Evolutionary conservation across 2,888 invertebrate species (phyloP), one percentile per base, ranked within the genome.

Genomic region (Criorhina ranunculi): DNA sequence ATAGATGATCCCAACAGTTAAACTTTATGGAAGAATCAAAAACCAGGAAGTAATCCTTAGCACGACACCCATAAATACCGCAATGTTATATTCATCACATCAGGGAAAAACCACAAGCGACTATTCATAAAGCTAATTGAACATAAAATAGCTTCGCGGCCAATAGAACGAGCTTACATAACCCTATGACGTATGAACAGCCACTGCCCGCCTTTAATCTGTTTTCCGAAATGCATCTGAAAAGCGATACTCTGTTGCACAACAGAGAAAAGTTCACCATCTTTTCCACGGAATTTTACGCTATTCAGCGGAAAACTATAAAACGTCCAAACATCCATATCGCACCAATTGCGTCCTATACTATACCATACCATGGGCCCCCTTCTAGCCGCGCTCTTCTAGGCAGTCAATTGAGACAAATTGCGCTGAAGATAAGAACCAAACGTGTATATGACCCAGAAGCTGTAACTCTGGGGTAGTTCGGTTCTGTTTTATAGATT

Each of bases 351-450:
- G 78, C 69, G 70, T 62, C 55, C 24, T 46, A 55, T 46, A 46
- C 29, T 51, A 12, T 29, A 24, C 11, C 49, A 33, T 29, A 46
- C 37, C 29, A 31, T 33, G 40, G 9, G 31, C 33, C 33, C 57
- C 19, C 37, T 17, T 2, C n/a, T 7, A 19, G 15, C 8, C 9
- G 19, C 46, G n/a, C 55, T 5, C 37, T 11, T 29, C 59, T 35
- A 44, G 64, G 62, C 77, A 77, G 59, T 78, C 82, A 82, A 82
- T 82, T 82, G 78, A 82, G 78, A 72, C 82, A 82, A 82, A 82
- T 82, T 82, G 72, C 78, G 42, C 59, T 46, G 72, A 70, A 77
- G 82, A 82, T 82, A 82, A 82, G 77, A 82, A 78, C 72, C 60
- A 72, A 76, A 66, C 82, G 77, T 82, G 70, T 67, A 66, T 59